Evolutionary conservation across 2,888 invertebrate species (phyloP), one percentile per base, ranked within the genome.

Genomic region (Tinea pellionella): DNA sequence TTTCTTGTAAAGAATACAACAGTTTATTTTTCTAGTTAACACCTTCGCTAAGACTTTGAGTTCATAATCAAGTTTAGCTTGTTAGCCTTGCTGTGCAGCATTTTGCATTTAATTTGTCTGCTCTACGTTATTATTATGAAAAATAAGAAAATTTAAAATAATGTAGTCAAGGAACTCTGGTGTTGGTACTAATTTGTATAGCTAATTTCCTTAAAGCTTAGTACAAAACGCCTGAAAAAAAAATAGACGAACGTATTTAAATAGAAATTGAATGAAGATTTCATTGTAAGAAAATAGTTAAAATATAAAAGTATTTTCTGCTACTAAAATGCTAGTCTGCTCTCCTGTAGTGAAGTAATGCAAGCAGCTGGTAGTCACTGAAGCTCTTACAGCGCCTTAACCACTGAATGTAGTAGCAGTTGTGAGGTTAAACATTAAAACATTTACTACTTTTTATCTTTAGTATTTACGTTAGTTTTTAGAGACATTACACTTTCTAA

Each of bases 341-440:
- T 16, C 8, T 47, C 13, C 2, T 47, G 15, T 47, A 47, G 16
- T 16, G n/a, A 47, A 47, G 13, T 47, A 47, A 47, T 9, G 47
- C 15, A 2, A 47, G 47, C 47, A 47, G 47, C 47, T 47, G 47
- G 3, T 47, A 47, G 47, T 16, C 47, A 15, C 18, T 53, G 53
- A 13, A 53, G 24, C 57, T 57, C 43, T 24, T 51, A 29, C 32
- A 60, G 60, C 59, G 59, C 60, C 62, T 62, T 15, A 24, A 18
- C 29, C 13, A 43, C 15, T 15, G 62, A 53, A 59, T 62, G 57
- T 47, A 61, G 62, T 59, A 58, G 41, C 64, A 60, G 61, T 61
- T 64, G 64, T 41, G 47, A 55, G 62, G 60, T 61, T 60, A 62
- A 61, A 60, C 61, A 61, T 61, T 51, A 51, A 42, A 51, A 51